phyloP scores from a whole-genome alignment of 2,113 vertebrate genomes.

The Oxyruncus cristatus region DNA sequence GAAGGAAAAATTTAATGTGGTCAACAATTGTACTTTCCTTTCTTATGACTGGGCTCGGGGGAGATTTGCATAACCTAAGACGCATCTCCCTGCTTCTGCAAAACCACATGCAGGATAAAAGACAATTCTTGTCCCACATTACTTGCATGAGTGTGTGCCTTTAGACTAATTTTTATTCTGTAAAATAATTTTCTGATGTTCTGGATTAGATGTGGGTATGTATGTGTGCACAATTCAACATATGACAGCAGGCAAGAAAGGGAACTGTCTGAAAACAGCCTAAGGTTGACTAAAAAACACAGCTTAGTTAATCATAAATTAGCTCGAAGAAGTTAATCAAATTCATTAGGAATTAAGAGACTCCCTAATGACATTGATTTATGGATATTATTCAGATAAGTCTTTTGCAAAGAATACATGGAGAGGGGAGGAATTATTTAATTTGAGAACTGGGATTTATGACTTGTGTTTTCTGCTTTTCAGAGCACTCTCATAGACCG shows the following conservation, averaged over 20 bases:
- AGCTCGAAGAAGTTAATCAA: neutral
- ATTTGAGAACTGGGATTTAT: neutral
- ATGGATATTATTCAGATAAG: neutral
- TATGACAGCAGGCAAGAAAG: neutral
- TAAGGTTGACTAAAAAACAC: neutral
- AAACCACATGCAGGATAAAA: neutral
- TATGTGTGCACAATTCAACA: neutral
- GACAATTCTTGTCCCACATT: neutral
- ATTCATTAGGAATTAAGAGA: neutral
- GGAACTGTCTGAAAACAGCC: neutral
- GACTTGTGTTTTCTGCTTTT: neutral
- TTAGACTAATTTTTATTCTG: neutral
- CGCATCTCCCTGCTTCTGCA: neutral
- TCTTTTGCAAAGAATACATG: neutral
- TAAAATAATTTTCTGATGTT: neutral
- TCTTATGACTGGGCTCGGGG: neutral
- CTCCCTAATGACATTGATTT: neutral
- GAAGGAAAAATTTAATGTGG: neutral
- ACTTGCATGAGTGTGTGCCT: neutral
- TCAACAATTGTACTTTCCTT: neutral
- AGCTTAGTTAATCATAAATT: neutral
- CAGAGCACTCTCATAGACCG: slow-evolving; percentile 81
- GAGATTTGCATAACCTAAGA: neutral
- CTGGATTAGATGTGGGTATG: neutral
- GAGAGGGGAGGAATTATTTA: neutral